These are phyloP conservation scores for Anolis apletophallus DNA, from an alignment of 2,797 vertebrate genomes.

Conservation along the genomic window DNA sequence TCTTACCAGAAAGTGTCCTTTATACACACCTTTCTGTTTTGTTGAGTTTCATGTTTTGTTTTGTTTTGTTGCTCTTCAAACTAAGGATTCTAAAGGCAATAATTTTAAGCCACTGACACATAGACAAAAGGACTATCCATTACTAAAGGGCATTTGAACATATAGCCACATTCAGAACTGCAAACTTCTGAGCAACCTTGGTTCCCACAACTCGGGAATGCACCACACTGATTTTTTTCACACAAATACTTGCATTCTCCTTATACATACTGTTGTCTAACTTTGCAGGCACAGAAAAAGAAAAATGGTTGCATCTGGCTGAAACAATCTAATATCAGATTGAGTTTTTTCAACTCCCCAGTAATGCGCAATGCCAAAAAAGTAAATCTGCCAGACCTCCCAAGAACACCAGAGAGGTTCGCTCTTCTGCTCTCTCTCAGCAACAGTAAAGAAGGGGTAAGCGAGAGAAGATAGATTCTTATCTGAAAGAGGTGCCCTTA, in stretches of 20 bases:
- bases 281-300: slow-evolving; percentile 61
- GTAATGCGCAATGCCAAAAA: slow-evolving; percentile 55
- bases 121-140: slow-evolving; percentile 1
- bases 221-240: slow-evolving; percentile 45
- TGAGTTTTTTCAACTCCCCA: not conserved
- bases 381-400: slow-evolving; percentile 78
- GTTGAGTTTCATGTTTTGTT: too few relatives aligned
- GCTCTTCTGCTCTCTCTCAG: slow-evolving; percentile 62
- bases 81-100: not conserved
- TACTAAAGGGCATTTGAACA: not conserved
- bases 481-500: slow-evolving; percentile 31
- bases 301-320: slow-evolving; percentile 66
- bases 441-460: slow-evolving; percentile 27
- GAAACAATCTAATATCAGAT: slow-evolving; percentile 73
- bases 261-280: slow-evolving; percentile 65
- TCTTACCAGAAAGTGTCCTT: not conserved
- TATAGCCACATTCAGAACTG: not conserved
- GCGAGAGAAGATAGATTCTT: slow-evolving; percentile 61
- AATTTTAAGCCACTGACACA: not conserved
- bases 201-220: slow-evolving; percentile 51
- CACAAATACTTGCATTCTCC: slow-evolving; percentile 56
- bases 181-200: slow-evolving; percentile 48
- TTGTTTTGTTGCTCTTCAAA: not conserved
- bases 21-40: not conserved
- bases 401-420: slow-evolving; percentile 64